These are phyloP conservation scores for Liparis tanakae DNA, from an alignment of 2,797 vertebrate species.

Conservation along the genomic window DNA sequence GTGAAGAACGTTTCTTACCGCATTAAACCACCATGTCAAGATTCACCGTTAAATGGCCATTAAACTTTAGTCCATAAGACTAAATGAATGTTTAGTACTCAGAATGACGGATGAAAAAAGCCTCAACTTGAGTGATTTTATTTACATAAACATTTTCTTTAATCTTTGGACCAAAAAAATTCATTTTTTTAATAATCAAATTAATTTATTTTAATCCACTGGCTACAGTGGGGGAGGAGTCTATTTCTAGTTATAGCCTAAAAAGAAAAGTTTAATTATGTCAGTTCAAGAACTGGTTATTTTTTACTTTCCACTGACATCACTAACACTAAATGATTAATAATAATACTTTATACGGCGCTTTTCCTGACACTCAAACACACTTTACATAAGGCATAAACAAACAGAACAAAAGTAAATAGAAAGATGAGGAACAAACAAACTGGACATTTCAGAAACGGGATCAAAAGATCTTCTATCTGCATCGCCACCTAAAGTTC, in stretches of 20 bases:
- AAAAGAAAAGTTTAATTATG: background rate
- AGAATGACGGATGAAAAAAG: constrained; percentile 44
- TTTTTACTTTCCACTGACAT: constrained; percentile 47
- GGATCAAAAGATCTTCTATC: too few relatives aligned
- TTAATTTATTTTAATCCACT: background rate
- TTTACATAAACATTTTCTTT: constrained; percentile 45
- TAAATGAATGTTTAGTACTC: constrained; percentile 60
- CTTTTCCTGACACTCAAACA: too few relatives aligned
- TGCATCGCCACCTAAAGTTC: constrained; percentile 6
- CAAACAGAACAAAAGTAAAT: too few relatives aligned
- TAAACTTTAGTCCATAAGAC: constrained; percentile 58
- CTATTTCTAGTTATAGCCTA: constrained; percentile 1
- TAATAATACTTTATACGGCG: too few relatives aligned
- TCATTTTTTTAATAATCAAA: constrained; percentile 2
- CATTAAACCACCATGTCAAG: too few relatives aligned
- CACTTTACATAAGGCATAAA: too few relatives aligned
- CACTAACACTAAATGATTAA: background rate
- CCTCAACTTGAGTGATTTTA: constrained; percentile 23
- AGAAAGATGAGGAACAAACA: too few relatives aligned
- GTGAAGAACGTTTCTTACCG: too few relatives aligned
- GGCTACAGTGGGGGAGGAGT: constrained; percentile 5
- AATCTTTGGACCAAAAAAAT: constrained; percentile 2
- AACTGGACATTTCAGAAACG: too few relatives aligned
- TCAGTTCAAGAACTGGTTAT: constrained; percentile 3
- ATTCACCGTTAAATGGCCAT: constrained; percentile 9